Percentiles rank a stretch among this genome's conserved stretches.
Conservation (phyloP, 2,888 invertebrate genomes). For the Nomada goodeniana region DNA sequence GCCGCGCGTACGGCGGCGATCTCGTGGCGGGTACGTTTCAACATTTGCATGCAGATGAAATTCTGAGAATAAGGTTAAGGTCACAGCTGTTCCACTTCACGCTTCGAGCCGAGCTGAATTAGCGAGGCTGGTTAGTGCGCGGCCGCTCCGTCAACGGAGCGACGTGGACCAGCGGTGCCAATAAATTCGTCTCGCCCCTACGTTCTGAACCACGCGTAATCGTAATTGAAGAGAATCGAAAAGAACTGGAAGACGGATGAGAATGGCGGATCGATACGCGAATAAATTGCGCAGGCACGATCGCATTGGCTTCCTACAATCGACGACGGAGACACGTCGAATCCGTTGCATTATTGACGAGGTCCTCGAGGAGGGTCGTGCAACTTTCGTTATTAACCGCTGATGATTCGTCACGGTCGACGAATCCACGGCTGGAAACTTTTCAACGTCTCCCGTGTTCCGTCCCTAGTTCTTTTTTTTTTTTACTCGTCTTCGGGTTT, state of each 20-base stretch:
- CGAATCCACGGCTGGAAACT: slow-evolving; percentile 57
- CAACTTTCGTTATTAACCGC: slow-evolving; percentile 61
- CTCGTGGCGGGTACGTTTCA: slow-evolving; percentile 4
- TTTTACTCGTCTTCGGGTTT: background rate
- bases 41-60: slow-evolving; percentile 51
- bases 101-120: slow-evolving; percentile 45
- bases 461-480: background rate
- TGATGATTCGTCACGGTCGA: slow-evolving; percentile 52
- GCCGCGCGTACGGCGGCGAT: slow-evolving; percentile 2
- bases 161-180: background rate
- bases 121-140: slow-evolving; percentile 41
- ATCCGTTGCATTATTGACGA: slow-evolving; percentile 47
- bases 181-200: background rate
- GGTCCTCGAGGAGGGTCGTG: slow-evolving; percentile 16
- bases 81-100: slow-evolving; percentile 52
- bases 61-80: slow-evolving; percentile 60
- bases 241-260: background rate
- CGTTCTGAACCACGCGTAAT: too few relatives aligned
- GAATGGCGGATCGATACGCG: slow-evolving; percentile 24
- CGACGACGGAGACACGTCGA: background rate
- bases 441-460: slow-evolving; percentile 29
- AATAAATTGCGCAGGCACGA: slow-evolving; percentile 16
- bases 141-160: background rate
- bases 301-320: slow-evolving; percentile 36
- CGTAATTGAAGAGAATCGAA: too few relatives aligned